Evolutionary conservation across 1,140 invertebrate genomes (phyloP).

Genomic region (Teleogryllus occipitalis): DNA sequence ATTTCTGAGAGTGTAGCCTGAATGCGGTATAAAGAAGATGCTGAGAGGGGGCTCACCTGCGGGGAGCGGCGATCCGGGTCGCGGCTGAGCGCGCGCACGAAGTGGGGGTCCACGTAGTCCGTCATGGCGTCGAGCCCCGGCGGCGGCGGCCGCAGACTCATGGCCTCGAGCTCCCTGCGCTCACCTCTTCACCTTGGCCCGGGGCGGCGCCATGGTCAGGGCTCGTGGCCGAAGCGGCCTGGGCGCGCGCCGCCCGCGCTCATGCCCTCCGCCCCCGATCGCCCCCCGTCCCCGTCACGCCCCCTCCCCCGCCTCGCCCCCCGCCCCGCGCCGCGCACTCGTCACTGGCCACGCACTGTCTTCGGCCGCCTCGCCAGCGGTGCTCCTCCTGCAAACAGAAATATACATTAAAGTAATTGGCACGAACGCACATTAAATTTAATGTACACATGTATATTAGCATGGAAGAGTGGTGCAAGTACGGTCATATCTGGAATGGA

Average conservation of each 20-base stretch:
- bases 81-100: constrained; percentile 49
- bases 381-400: too few relatives aligned
- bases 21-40: background rate
- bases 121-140: constrained; percentile 33
- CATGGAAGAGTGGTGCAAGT: too few relatives aligned
- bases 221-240: background rate
- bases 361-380: too few relatives aligned
- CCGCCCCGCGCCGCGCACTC: too few relatives aligned
- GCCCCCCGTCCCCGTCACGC: too few relatives aligned
- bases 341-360: too few relatives aligned
- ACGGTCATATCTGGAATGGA: too few relatives aligned
- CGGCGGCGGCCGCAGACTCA: constrained; percentile 26
- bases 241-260: background rate
- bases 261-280: background rate
- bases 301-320: too few relatives aligned
- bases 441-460: too few relatives aligned
- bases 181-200: constrained; percentile 35
- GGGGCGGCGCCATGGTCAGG: constrained; percentile 5
- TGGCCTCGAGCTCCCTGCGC: constrained; percentile 30
- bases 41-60: constrained; percentile 37
- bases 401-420: too few relatives aligned
- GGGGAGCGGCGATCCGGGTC: constrained; percentile 51
- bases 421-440: too few relatives aligned
- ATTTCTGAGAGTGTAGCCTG: too few relatives aligned
- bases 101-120: constrained; percentile 51